Evolutionary conservation across 1,140 invertebrate genomes (phyloP), one percentile per base, ranked within the genome.

Genomic region (Brachionus paranguensis): DNA sequence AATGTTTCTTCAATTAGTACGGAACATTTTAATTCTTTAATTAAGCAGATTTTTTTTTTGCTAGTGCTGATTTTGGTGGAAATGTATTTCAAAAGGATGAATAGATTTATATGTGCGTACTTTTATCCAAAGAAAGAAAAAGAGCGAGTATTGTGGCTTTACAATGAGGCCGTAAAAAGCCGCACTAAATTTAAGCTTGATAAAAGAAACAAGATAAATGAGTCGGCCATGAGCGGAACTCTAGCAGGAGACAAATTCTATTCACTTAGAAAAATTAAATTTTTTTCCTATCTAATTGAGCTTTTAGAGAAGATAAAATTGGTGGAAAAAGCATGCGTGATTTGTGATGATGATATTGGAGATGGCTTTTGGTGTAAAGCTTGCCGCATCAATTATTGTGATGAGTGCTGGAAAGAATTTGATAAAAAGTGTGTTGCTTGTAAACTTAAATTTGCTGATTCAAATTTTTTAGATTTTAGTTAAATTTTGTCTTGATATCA

Each of bases 121-220:
- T 64, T 79, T 64, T 79, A 79, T 29, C 43, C 43, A 33, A 64
- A 79, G 27, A 29, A 47, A n/a, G 76, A 79, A 53, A 64, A 55
- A 64, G 33, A 79, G 50, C 43, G 76, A 17, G 27, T 79, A 27
- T 8, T 55, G 29, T 79, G 76, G 76, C 45, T 79, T 8, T 79
- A 53, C 20, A 79, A 79, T 43, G 12, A 8, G 1, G 11, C 33
- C 12, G 7, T 72, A 7, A 72, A 72, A 43, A 17, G 17, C 0
- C 33, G 68, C 2, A 17, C 2, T 41, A 20, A 20, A 20, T 64
- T 79, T 27, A 33, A 79, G 17, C 11, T 37, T n/a, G 50, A 55
- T 29, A 33, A 8, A 8, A 79, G 24, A 33, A 53, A 79, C 17
- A 79, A 12, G 45, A 53, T 72, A 11, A 20, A 72, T 72, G 12